Evolutionary conservation across 2,113 vertebrate species (phyloP).

Genomic region (Willisornis vidua): DNA sequence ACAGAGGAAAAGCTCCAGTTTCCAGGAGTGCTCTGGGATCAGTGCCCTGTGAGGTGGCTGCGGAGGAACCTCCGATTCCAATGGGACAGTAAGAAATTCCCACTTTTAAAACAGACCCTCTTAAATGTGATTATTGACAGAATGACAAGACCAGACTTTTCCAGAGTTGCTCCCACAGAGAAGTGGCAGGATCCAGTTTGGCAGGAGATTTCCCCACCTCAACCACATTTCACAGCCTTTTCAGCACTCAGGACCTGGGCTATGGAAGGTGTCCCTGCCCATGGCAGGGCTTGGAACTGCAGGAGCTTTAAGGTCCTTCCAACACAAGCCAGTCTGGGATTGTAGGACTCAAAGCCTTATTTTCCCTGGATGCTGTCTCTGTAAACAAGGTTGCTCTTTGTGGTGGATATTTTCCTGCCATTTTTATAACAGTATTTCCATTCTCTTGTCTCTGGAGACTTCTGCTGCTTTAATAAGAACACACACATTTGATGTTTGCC

Average conservation of each 20-base stretch:
- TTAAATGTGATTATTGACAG: rapidly evolving
- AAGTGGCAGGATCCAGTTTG: neutral
- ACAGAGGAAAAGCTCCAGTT: neutral
- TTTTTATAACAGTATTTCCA: constrained; percentile 1
- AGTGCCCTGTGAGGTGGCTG: neutral
- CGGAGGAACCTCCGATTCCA: neutral
- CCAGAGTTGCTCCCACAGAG: neutral
- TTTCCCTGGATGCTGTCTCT: neutral
- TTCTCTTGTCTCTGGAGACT: neutral
- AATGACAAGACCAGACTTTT: neutral
- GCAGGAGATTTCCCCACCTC: neutral
- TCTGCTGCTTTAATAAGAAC: neutral
- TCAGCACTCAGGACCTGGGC: neutral
- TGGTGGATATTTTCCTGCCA: neutral
- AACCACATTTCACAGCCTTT: neutral
- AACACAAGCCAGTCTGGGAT: neutral
- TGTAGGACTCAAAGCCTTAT: neutral
- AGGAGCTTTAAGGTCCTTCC: neutral
- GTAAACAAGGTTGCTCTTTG: neutral
- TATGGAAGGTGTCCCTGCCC: neutral
- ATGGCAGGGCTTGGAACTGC: neutral
- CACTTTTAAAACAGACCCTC: neutral
- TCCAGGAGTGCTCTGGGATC: neutral
- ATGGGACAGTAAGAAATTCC: rapidly evolving
- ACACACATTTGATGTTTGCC: neutral